Percentiles rank a stretch among this genome's conserved stretches.
phyloP scores from a whole-genome alignment of 2,888 invertebrate genomes.

The Philereme transversata region DNA sequence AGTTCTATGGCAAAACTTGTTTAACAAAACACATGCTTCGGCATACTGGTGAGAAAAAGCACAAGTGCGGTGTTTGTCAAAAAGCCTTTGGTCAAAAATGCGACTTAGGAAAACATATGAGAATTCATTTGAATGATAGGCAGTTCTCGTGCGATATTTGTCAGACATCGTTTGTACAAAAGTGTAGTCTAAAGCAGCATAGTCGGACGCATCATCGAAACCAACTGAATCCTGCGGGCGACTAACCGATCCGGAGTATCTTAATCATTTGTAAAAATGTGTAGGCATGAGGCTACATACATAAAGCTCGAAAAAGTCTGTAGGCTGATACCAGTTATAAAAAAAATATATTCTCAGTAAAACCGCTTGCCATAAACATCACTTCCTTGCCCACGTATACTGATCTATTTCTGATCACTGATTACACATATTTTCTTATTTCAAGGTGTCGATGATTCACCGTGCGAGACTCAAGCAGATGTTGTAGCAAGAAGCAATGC shows the following conservation, averaged over 20 bases:
- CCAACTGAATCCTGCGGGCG: slow-evolving; percentile 13
- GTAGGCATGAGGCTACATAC: no score
- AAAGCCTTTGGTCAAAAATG: slow-evolving; percentile 45
- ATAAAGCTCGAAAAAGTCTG: no score
- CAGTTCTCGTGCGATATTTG: slow-evolving; percentile 46
- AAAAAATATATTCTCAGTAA: not conserved
- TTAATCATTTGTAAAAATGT: no score
- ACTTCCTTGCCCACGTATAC: not conserved
- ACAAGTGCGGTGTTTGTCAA: slow-evolving; percentile 57
- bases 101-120: slow-evolving; percentile 34
- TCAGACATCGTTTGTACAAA: slow-evolving; percentile 62
- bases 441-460: not conserved
- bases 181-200: slow-evolving; percentile 47
- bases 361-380: not conserved
- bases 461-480: not conserved
- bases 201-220: slow-evolving; percentile 37
- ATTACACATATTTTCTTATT: not conserved
- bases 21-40: slow-evolving; percentile 43
- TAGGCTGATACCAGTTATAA: no score
- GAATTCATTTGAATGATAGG: slow-evolving; percentile 30
- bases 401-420: not conserved
- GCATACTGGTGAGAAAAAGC: slow-evolving; percentile 58
- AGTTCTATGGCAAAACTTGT: not conserved
- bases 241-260: no score
- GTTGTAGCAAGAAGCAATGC: not conserved